Base-by-base conservation (phyloP, 2,888 invertebrate species). In the Drosophila siamana region DNA sequence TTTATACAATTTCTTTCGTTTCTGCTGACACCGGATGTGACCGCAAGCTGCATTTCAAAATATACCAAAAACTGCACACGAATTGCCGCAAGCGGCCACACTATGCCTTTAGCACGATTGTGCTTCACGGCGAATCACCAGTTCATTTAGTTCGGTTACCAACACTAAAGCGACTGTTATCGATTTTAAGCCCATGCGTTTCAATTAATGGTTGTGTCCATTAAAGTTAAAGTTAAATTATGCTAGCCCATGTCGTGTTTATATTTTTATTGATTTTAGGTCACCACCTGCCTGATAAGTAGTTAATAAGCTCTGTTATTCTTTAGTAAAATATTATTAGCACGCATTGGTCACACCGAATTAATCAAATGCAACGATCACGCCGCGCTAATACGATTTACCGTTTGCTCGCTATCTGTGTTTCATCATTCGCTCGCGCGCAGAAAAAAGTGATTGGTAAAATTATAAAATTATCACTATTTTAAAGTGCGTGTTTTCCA, bases 331-430 rank as follows among this genome's bases (percentile, higher is more conserved):
- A 30, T 2, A 16, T 30, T 28, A 1, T 1, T 11, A 6, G 1
- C 1, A 6, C 2, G 0, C 6, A 1, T 9, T 60, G 73, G 76
- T 57, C 73, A 73, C 76, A 70, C 56, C 22, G 7, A 4, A 7
- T 2, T n/a, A 63, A 43, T 72, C 57, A 46, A 74, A 69, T 67
- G 67, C 55, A 76, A 71, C 61, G 74, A 77, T 74, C 74, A 22
- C 22, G 62, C 24, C 30, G 16, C 48, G 26, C 33, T n/a, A 48
- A 52, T 19, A 28, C 28, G 46, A 33, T 22, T 36, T 40, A 43
- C 24, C 47, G 41, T 11, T 15, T n/a, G 26, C 26, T 15, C 9
- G 26, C 30, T 62, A 47, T 48, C n/a, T 7, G 22, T 19, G 19
- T 28, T 6, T 16, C 40, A 48, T 46, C 28, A 36, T 9, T 48